A percentile compares a stretch with the other conserved stretches of the same genome.
These are phyloP conservation scores for Agrochola lychnidis DNA, from an alignment of 2,888 invertebrate genomes.

Conservation along the genomic window DNA sequence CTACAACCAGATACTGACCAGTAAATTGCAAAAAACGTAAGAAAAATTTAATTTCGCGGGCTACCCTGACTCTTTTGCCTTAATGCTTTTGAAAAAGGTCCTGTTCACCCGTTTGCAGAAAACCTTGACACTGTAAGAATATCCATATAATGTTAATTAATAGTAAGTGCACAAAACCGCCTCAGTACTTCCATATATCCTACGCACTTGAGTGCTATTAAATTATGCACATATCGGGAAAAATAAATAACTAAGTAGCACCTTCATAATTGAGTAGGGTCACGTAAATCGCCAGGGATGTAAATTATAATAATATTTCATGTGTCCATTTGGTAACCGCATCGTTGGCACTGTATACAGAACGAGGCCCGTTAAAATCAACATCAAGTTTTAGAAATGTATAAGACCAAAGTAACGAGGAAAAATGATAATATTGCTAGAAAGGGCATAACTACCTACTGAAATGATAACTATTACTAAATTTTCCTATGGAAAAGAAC, in stretches of 20 bases:
- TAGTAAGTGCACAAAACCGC: constrained; percentile 30
- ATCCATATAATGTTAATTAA: background rate
- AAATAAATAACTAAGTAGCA: constrained; percentile 45
- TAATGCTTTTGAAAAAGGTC: background rate
- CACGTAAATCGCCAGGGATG: constrained; percentile 38
- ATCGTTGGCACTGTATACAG: background rate
- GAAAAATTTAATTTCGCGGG: too few relatives aligned
- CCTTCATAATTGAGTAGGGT: constrained; percentile 53
- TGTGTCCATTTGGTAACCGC: constrained; percentile 10
- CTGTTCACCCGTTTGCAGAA: background rate
- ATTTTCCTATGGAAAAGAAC: background rate
- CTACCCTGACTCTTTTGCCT: too few relatives aligned
- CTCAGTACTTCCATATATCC: background rate
- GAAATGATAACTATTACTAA: background rate
- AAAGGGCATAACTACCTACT: background rate
- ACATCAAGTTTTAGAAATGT: background rate
- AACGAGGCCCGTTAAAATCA: background rate
- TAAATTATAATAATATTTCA: constrained; percentile 34
- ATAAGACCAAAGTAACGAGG: background rate
- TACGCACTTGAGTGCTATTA: constrained; percentile 22
- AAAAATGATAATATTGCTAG: background rate
- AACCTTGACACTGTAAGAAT: background rate
- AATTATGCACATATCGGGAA: constrained; percentile 43
- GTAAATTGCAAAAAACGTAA: too few relatives aligned
- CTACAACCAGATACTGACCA: too few relatives aligned